Percentiles rank a stretch among this genome's conserved stretches.
Conservation (phyloP, 2,113 vertebrate genomes). For the Emydocephalus ijimae region DNA sequence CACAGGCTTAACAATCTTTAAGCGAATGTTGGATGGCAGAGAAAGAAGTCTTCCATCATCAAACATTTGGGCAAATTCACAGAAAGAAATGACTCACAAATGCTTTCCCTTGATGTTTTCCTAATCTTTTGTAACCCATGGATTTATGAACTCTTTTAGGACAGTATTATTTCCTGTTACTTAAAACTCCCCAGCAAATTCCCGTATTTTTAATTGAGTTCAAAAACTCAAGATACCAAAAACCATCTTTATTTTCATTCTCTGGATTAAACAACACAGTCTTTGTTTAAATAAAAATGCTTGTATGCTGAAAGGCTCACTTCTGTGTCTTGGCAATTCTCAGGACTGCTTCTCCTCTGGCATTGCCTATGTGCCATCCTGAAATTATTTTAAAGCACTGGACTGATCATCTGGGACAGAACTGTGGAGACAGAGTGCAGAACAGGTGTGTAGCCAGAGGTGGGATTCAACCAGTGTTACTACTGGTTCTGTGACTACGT, state of each 20-base stretch:
- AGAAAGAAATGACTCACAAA: conserved; percentile 66
- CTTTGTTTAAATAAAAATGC: neutral
- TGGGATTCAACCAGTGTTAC: too few relatives aligned
- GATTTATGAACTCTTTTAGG: conserved; percentile 31
- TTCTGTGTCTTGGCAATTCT: neutral
- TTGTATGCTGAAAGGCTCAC: neutral
- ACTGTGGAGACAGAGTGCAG: neutral
- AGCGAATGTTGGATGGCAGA: conserved; percentile 66
- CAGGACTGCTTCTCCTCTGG: neutral
- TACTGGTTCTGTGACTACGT: too few relatives aligned
- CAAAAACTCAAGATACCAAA: conserved; percentile 21
- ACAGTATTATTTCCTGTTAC: conserved; percentile 41
- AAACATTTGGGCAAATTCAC: conserved; percentile 57
- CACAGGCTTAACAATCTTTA: too few relatives aligned
- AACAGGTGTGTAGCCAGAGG: neutral
- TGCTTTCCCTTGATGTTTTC: conserved; percentile 50
- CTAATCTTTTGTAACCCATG: conserved; percentile 47
- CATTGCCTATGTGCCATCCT: neutral
- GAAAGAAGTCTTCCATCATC: conserved; percentile 51
- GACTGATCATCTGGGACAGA: neutral
- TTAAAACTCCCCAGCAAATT: conserved; percentile 22
- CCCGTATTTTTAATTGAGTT: neutral
- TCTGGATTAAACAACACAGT: neutral
- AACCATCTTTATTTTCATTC: neutral
- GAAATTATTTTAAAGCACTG: neutral